phyloP scores from a whole-genome alignment of 2,797 vertebrate genomes.

The Premnoplex brunnescens region DNA sequence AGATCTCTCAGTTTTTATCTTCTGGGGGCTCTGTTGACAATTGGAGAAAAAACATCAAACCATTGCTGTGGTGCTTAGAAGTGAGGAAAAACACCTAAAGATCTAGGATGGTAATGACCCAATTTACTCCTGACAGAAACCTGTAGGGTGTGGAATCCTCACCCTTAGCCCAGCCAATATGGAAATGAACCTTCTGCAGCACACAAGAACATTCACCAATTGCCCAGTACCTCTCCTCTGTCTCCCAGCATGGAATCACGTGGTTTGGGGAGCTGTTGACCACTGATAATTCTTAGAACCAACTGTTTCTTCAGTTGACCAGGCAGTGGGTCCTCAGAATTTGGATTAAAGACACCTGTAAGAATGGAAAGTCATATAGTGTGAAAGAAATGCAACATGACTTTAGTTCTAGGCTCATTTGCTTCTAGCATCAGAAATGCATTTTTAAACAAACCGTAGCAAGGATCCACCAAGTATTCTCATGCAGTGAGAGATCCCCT shows the following conservation, averaged over 20 bases:
- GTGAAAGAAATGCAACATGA: neutral
- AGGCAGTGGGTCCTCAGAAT: conserved; percentile 87
- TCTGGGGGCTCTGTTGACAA: neutral
- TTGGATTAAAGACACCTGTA: conserved; percentile 90
- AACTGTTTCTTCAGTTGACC: conserved; percentile 92
- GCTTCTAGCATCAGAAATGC: neutral
- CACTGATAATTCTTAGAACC: conserved; percentile 93
- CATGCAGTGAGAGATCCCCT: neutral
- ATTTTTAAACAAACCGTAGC: neutral
- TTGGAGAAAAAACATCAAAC: neutral
- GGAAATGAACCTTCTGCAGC: neutral
- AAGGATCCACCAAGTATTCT: neutral
- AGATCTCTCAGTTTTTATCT: neutral
- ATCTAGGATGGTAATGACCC: neutral
- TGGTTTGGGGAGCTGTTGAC: conserved; percentile 98
- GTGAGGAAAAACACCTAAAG: neutral
- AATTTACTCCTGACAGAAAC: neutral
- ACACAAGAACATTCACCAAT: neutral
- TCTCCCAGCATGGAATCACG: conserved; percentile 97
- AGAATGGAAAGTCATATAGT: neutral
- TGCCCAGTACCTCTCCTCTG: conserved; percentile 88
- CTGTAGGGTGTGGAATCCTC: neutral
- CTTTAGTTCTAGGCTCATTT: neutral
- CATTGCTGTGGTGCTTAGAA: neutral
- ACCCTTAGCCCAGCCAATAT: neutral